Evolutionary conservation across 1,140 invertebrate species (phyloP), one percentile per base, ranked within the genome.

Genomic region (Pinna nobilis): DNA sequence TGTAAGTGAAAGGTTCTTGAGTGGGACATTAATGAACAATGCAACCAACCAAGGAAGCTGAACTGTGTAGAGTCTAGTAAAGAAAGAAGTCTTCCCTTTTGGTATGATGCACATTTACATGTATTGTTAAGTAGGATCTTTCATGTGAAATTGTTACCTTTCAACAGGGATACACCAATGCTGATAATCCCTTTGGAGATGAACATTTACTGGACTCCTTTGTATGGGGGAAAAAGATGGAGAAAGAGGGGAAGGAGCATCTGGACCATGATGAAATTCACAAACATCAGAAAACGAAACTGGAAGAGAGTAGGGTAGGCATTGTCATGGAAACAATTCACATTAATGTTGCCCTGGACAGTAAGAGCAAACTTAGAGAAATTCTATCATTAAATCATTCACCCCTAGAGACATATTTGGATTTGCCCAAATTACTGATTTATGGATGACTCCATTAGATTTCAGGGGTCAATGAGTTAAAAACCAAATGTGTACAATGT

Each of bases 181-280:
- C 94, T 28, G 97, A 99, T 87, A 99, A 99, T 91, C 98, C 98
- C 0, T 99, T 99, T 90, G 98, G 98, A 2, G 98, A 99, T 92
- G 95, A 94, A 13, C 96, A 97, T 87, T 91, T 99, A 7, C 90
- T 96, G 0, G 93, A 96, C 23, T 96, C 96, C 0, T 99, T 99
- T 91, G 94, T 98, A 4, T 99, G 98, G 98, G 92, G 92, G 1
- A 99, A 99, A 87, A 99, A 99, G 88, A 90, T 99, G 37, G 94
- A 97, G 76, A 97, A 98, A 82, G 97, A 99, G 87, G 98, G 98
- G 7, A 90, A 98, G 9, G 92, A 93, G 49, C 93, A 92, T 81
- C 92, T 97, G 0, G 93, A 92, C 25, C 90, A 92, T 65, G 95
- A 97, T 76, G 94, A 98, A 82, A 90, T 99, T 7, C 96, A 98